Evolutionary conservation across 2,888 invertebrate species (phyloP).

Genomic region (Aleiodes alternator): DNA sequence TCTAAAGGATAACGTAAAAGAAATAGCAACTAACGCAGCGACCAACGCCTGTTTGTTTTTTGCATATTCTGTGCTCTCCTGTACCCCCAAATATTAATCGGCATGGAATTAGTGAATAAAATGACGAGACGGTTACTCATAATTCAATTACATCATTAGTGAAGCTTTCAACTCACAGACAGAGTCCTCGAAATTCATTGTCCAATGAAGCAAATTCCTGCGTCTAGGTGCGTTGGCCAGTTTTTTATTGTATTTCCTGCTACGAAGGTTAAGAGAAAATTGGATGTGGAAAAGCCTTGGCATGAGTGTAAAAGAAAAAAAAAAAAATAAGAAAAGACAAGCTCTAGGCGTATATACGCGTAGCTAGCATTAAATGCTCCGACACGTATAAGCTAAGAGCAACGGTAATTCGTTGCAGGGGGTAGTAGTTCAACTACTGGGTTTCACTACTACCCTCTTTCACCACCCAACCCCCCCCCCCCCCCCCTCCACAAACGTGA

Average conservation of each 20-base stretch:
- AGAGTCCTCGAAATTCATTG: slow-evolving; percentile 1
- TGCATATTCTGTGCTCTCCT: too few species aligned
- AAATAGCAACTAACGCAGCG: too few species aligned
- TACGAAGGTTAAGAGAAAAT: slow-evolving; percentile 70
- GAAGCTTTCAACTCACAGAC: slow-evolving; percentile 3
- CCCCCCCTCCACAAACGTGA: not conserved
- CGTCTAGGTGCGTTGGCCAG: not conserved
- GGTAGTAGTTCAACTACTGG: slow-evolving; percentile 65
- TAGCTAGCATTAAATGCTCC: slow-evolving; percentile 68
- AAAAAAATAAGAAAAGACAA: slow-evolving; percentile 1
- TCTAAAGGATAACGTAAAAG: too few species aligned
- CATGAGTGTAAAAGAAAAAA: slow-evolving; percentile 20
- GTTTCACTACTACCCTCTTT: slow-evolving; percentile 49
- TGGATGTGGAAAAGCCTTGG: slow-evolving; percentile 63
- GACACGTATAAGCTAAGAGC: slow-evolving; percentile 70
- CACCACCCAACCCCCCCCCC: not conserved
- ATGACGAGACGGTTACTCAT: not conserved
- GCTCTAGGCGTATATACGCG: slow-evolving; percentile 44
- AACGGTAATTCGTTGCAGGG: slow-evolving; percentile 72
- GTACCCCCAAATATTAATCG: too few species aligned
- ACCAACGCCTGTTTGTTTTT: too few species aligned
- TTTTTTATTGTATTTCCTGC: slow-evolving; percentile 68
- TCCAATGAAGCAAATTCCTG: slow-evolving; percentile 9
- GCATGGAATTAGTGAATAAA: too few species aligned
- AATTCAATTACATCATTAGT: not conserved